A percentile compares a stretch with the other conserved stretches of the same genome.
phyloP scores from a whole-genome alignment of 2,888 invertebrate genomes.

The Athetis lepigone region DNA sequence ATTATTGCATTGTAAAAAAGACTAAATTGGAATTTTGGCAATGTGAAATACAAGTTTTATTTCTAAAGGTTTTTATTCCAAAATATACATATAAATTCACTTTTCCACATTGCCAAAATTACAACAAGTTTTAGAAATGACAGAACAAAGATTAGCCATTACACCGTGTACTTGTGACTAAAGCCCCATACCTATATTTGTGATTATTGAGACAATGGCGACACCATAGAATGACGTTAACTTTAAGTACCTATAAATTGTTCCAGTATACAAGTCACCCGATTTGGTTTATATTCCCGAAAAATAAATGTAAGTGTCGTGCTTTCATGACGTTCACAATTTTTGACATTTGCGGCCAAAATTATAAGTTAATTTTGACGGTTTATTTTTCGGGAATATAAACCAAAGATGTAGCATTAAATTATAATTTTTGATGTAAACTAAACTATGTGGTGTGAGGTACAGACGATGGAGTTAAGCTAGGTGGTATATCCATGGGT shows the following conservation, averaged over 20 bases:
- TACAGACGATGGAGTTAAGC: slow-evolving; percentile 78
- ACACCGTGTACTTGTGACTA: slow-evolving; percentile 86
- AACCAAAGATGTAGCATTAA: slow-evolving; percentile 58
- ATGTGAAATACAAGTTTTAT: slow-evolving; percentile 16
- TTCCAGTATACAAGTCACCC: slow-evolving; percentile 75
- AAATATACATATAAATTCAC: neutral
- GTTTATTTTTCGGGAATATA: slow-evolving; percentile 55
- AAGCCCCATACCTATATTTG: slow-evolving; percentile 86
- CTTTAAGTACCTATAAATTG: slow-evolving; percentile 65
- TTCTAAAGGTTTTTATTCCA: neutral
- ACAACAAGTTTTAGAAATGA: slow-evolving; percentile 77
- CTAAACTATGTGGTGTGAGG: slow-evolving; percentile 85
- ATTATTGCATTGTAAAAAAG: slow-evolving; percentile 69
- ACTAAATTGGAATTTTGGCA: slow-evolving; percentile 54
- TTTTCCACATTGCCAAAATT: slow-evolving; percentile 58
- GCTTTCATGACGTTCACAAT: slow-evolving; percentile 15
- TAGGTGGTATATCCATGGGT: slow-evolving; percentile 72
- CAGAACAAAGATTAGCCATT: slow-evolving; percentile 88
- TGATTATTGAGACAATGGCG: slow-evolving; percentile 85
- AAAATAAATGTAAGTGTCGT: slow-evolving; percentile 13
- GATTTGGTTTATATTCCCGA: slow-evolving; percentile 66
- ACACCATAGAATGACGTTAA: slow-evolving; percentile 86
- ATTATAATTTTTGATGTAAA: slow-evolving; percentile 67
- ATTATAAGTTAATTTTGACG: neutral
- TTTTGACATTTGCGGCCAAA: neutral